Percentiles rank a stretch among this genome's conserved stretches.
phyloP scores from a whole-genome alignment of 1,140 invertebrate genomes.

The Brachionus angularis region DNA sequence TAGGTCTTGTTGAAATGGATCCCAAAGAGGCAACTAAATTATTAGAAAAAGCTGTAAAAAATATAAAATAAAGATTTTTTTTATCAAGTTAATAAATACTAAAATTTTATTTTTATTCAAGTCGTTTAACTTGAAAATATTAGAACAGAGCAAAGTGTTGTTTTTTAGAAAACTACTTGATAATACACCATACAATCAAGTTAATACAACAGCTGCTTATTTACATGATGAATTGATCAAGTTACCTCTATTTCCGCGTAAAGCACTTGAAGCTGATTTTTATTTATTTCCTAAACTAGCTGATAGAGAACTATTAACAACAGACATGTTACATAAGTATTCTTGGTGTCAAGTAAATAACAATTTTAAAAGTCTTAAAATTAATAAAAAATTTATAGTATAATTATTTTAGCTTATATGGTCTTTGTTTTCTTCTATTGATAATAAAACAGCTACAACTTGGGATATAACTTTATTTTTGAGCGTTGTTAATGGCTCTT shows the following conservation, averaged over 20 bases:
- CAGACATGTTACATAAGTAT: constrained; percentile 43
- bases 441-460: constrained; percentile 92
- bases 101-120: neutral
- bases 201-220: constrained; percentile 63
- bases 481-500: constrained; percentile 91
- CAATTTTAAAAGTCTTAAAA: too few relatives aligned
- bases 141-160: constrained; percentile 43
- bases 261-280: constrained; percentile 91
- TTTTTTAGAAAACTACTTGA: constrained; percentile 31
- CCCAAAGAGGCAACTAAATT: constrained; percentile 88
- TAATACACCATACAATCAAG: constrained; percentile 13
- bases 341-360: constrained; percentile 58
- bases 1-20: constrained; percentile 73
- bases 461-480: constrained; percentile 94
- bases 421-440: constrained; percentile 97
- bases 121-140: constrained; percentile 25
- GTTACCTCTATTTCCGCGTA: constrained; percentile 92
- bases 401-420: too few relatives aligned
- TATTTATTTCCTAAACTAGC: constrained; percentile 84
- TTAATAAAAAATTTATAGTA: too few relatives aligned
- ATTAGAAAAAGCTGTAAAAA: constrained; percentile 71
- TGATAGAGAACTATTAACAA: constrained; percentile 65
- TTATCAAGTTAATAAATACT: neutral
- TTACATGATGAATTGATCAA: constrained; percentile 98
- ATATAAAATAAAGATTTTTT: neutral